phyloP scores from a whole-genome alignment of 2,888 invertebrate species.

The Drosophila siamana region DNA sequence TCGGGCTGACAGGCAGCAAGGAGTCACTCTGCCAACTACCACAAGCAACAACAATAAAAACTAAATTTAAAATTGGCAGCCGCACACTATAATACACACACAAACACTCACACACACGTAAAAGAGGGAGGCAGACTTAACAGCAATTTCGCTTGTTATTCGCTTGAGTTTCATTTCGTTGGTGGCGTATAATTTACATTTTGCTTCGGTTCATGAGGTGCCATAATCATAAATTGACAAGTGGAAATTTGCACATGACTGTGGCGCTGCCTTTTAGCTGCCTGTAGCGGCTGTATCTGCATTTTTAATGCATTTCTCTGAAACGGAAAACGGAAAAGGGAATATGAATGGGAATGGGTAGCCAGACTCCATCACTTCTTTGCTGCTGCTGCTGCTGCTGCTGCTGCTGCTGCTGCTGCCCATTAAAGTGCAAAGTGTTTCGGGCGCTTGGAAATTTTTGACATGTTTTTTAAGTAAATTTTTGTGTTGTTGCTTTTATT shows the following conservation, averaged over 20 bases:
- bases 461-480: constrained; percentile 58
- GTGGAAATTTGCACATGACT: constrained; percentile 77
- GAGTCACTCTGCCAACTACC: constrained; percentile 54
- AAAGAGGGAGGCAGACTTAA: constrained; percentile 20
- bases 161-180: constrained; percentile 74
- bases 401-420: no score
- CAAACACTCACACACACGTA: neutral
- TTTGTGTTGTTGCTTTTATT: constrained; percentile 9
- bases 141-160: constrained; percentile 72
- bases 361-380: no score
- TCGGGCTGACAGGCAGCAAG: constrained; percentile 15
- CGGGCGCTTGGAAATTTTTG: constrained; percentile 54
- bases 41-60: constrained; percentile 63
- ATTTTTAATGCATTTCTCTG: constrained; percentile 74
- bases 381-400: no score
- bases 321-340: neutral
- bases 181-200: constrained; percentile 78
- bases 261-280: constrained; percentile 31
- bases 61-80: constrained; percentile 69
- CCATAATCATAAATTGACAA: constrained; percentile 82
- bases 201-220: constrained; percentile 79
- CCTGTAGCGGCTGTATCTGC: constrained; percentile 61
- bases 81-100: constrained; percentile 42
- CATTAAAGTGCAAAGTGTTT: constrained; percentile 73
- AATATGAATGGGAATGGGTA: no score